These are phyloP conservation scores for Drosophila ezoana DNA, from an alignment of 2,888 invertebrate species.

Conservation along the genomic window DNA sequence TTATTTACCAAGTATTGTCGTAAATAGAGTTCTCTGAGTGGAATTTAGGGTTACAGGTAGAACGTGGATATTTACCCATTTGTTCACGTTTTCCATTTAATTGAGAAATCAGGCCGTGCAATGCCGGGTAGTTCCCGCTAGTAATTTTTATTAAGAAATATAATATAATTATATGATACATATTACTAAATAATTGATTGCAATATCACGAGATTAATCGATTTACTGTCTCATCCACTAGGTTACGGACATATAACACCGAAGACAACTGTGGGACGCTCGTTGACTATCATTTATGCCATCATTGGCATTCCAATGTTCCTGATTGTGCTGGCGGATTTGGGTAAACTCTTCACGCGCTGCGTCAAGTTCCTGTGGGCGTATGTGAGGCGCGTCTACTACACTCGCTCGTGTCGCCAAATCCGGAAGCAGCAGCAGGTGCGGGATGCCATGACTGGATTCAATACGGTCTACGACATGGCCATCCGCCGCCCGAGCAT, in stretches of 20 bases:
- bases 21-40: no score
- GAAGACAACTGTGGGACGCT: slow-evolving; percentile 93
- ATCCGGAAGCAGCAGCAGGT: slow-evolving; percentile 91
- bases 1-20: no score
- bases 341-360: slow-evolving; percentile 96
- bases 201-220: no score
- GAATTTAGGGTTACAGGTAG: no score
- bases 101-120: no score
- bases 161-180: no score
- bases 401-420: slow-evolving; percentile 92
- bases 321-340: slow-evolving; percentile 96
- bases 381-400: slow-evolving; percentile 92
- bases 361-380: slow-evolving; percentile 96
- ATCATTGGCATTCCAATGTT: slow-evolving; percentile 98
- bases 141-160: no score
- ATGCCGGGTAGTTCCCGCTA: no score
- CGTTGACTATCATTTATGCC: slow-evolving; percentile 96
- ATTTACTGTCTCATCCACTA: slow-evolving; percentile 79
- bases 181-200: no score
- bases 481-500: slow-evolving; percentile 91
- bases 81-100: no score
- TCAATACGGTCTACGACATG: slow-evolving; percentile 92
- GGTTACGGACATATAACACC: slow-evolving; percentile 99
- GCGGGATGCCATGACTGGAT: slow-evolving; percentile 93
- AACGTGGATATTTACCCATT: no score